Evolutionary conservation across 2,113 vertebrate genomes (phyloP), one percentile per base, ranked within the genome.

Genomic region (Oryctolagus cuniculus): DNA sequence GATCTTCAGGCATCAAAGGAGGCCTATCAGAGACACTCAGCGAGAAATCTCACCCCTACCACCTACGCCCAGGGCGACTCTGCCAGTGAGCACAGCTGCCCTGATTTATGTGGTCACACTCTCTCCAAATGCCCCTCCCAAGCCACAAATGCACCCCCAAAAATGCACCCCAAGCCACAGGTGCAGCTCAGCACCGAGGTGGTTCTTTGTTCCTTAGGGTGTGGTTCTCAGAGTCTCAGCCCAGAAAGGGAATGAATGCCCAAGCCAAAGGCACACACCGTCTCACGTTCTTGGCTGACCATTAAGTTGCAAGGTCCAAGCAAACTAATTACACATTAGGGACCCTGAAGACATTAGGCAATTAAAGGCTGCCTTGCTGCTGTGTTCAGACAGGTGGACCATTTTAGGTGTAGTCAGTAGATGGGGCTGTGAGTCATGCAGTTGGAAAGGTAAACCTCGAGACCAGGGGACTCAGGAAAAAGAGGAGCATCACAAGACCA

Each of bases 231-330:
- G 25, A 16, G 38, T 58, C 44, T 96, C 58, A 83, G 36, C 13
- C 22, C 10, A 73, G 82, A 64, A 87, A 86, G 72, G 44, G 85
- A 87, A 81, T 64, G 31, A 63, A 84, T 6, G 31, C 53, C 69
- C 44, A 79, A 90, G 34, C 72, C 31, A 22, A 58, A 88, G 81
- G 44, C 44, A 44, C 7, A 70, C 31, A 67, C 70, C 92, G 25
- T 92, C 63, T 55, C 58, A 61, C 0, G 27, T 66, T 79, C 74
- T 38, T 89, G 94, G 90, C 96, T 97, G 92, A 80, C 95, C 89
- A 77, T 96, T 96, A 97, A 97, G 98, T 97, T 97, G 96, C 64
- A 95, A 51, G 74, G 86, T 90, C 96, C 87, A 95, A 92, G 96
- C 86, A 96, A 91, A 93, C 83, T 96, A 94, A 97, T 97, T 97